Evolutionary conservation across 2,797 vertebrate genomes (phyloP), one percentile per base, ranked within the genome.

Genomic region (Leptoclinus maculatus): DNA sequence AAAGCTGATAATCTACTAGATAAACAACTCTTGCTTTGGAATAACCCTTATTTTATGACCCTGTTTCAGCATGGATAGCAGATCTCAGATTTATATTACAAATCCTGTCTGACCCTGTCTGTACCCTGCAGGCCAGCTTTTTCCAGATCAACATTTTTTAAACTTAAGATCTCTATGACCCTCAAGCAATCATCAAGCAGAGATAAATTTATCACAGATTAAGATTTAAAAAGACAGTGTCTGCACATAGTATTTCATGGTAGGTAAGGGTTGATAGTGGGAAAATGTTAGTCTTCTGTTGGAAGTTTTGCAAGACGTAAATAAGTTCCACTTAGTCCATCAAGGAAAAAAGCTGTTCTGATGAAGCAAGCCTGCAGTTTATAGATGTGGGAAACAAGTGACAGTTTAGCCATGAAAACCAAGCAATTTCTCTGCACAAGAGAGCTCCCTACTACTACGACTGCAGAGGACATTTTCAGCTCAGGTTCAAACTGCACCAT

Each of bases 1-100:
- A 36, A 5, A 76, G 43, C 39, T 75, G 51, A 85, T 85, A 77
- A 85, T 82, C 70, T 71, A 67, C 70, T 7, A 21, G 49, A 81
- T 85, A 80, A 70, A 70, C 79, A 82, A 71, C 23, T 47, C 43
- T 66, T 65, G 19, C 23, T 60, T 57, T 60, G n/a, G 36, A 68
- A 60, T 65, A 16, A 39, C 62, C 45, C 56, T 71, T 64, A 38
- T 68, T 68, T 58, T 69, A 39, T 36, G 57, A 83, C 41, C 66
- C 78, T 69, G 54, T 79, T 70, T 72, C 34, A 63, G 75, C 63
- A 17, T 38, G 0, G 3, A 21, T 77, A 43, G 25, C 69, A 80
- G 80, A 87, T 84, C 69, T 81, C 58, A 66, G 60, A 67, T 77
- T 70, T 74, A 76, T 75, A 78, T 72, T 59, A 71, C 41, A 74